Base-by-base conservation (phyloP, 2,888 invertebrate species). In the Spilarctia lutea region DNA sequence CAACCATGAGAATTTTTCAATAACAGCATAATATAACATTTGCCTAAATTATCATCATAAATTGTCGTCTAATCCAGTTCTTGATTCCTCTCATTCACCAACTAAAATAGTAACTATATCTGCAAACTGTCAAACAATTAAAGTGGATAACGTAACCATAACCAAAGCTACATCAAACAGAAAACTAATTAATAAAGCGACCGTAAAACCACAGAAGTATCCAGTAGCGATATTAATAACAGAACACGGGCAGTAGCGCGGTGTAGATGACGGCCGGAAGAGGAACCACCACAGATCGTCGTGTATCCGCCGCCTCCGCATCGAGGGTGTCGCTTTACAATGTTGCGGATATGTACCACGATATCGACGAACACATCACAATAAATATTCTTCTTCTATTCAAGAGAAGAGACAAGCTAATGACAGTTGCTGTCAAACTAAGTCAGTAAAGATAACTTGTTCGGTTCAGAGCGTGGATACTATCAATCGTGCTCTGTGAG, bases 251-350 rank as follows among this genome's bases (percentile, higher is more conserved):
- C 18, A 68, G 70, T 24, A 33, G 30, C 27, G 67, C 71, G 71
- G 76, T 75, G 76, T 75, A 48, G 65, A 63, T 78, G 74, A 56
- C 80, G 60, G 73, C 78, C 84, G 83, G 83, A 82, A 82, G 82
- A 79, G 76, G 78, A 80, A 71, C 76, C 30, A 72, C 56, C 68
- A 20, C 74, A 6, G 18, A 63, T 30, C 63, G 63, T 63, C 30
- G 30, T 63, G 63, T 63, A 18, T 30, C 30, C 16, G 68, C 72
- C 48, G 48, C 65, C 71, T n/a, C 68, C 74, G 75, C 71, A 74
- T 66, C 73, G 78, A 79, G 75, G 72, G 85, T 80, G 81, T 86
- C 78, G n/a, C 68, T 71, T 85, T 83, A 82, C 86, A 81, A 77
- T 79, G 81, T 72, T 66, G 74, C 79, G 80, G 79, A 79, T 73